Evolutionary conservation across 2,888 invertebrate genomes (phyloP), one percentile per base, ranked within the genome.

Genomic region (Melinaea menophilus): DNA sequence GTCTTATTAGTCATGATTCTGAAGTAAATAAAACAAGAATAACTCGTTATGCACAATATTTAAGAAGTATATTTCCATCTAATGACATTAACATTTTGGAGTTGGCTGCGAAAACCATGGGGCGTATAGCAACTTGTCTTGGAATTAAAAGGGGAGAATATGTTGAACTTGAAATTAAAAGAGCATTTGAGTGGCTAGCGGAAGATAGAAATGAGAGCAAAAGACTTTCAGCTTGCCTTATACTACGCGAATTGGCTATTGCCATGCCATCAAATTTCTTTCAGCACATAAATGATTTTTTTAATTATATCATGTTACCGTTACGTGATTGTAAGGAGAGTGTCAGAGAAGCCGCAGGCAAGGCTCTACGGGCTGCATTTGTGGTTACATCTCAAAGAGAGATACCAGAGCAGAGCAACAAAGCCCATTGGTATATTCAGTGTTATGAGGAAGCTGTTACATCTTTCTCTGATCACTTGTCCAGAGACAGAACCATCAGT

Each of bases 261-360:
- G 95, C 97, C n/a, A 96, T 98, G 91, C 99, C 99, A 0, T 98
- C 99, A 34, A 98, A 98, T 82, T 99, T 99, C 84, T 99, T 96
- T 79, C 97, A 97, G 82, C 96, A 97, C 85, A 95, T 97, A 2
- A 95, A 95, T 59, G 94, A 95, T 34, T 97, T 98, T 82, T 98
- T 98, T 77, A 97, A 97, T 71, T 94, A 96, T 59, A 97, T 99
- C 61, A 97, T 98, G 81, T 94, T 95, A 81, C 97, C 97, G 0
- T 93, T 98, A 35, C 92, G 96, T 72, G 98, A 99, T 86, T 95
- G 96, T 0, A 98, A 98, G 86, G 94, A 97, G 2, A 94, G 95
- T 22, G 96, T 99, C 63, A 92, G 99, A 57, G 97, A 98, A 82
- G 95, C 96, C 5, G 98, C 98, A 2, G 97, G 97, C 0, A 96